These are phyloP conservation scores for Nemurella pictetii DNA, from an alignment of 2,888 invertebrate genomes.

Conservation along the genomic window DNA sequence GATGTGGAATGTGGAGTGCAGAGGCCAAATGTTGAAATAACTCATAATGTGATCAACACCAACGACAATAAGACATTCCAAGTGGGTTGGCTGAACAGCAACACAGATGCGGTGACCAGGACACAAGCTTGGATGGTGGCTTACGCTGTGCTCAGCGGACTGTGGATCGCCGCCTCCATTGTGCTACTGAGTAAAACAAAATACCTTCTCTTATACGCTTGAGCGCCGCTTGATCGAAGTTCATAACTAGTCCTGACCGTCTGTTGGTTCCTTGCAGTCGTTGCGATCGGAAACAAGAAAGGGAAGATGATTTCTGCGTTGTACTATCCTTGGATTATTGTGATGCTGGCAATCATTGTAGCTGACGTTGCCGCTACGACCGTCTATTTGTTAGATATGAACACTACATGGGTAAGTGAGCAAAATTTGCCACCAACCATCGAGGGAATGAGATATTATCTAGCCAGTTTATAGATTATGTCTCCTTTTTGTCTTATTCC, in stretches of 20 bases:
- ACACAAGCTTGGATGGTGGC: conserved; percentile 4
- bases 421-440: too few relatives aligned
- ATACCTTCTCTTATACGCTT: background rate
- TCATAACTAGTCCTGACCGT: too few relatives aligned
- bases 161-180: conserved; percentile 1
- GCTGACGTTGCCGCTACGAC: conserved; percentile 20
- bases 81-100: background rate
- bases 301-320: background rate
- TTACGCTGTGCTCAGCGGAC: background rate
- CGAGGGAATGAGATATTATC: too few relatives aligned
- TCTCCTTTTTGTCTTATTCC: background rate
- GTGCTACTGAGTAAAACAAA: background rate
- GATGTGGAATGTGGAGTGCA: background rate
- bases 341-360: background rate
- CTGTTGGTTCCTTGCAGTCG: background rate
- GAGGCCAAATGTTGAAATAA: background rate
- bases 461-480: too few relatives aligned
- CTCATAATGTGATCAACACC: too few relatives aligned
- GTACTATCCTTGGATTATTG: conserved; percentile 31
- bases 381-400: conserved; percentile 8
- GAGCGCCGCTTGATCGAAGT: too few relatives aligned
- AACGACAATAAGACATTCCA: background rate
- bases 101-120: background rate
- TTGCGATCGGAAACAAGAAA: conserved; percentile 10
- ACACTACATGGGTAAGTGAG: background rate